These are phyloP conservation scores for Chloebia gouldiae DNA, from an alignment of 2,113 vertebrate genomes.

Conservation along the genomic window DNA sequence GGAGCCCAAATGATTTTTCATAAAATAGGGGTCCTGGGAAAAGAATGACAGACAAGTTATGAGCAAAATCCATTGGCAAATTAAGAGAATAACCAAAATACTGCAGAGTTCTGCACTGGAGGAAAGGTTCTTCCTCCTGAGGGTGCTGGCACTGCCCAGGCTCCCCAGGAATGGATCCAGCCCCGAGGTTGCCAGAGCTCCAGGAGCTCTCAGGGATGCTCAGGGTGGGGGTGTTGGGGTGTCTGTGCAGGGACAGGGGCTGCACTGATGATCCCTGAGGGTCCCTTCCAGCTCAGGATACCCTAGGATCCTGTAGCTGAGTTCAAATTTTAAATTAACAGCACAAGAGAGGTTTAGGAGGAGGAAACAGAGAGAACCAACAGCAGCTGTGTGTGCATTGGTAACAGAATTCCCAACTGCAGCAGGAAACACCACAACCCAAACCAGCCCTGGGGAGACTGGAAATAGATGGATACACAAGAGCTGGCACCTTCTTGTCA, in stretches of 20 bases:
- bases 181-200: not conserved
- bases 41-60: not conserved
- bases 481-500: not conserved
- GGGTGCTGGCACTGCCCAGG: not conserved
- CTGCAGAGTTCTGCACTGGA: not conserved
- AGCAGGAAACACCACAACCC: not conserved
- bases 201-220: not conserved
- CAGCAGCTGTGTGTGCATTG: fast-evolving
- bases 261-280: fast-evolving
- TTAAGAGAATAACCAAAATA: not conserved
- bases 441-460: not conserved
- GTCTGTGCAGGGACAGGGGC: not conserved
- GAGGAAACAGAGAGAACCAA: not conserved
- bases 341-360: not conserved
- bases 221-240: not conserved
- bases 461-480: fast-evolving
- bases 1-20: constrained; percentile 98
- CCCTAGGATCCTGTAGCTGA: not conserved
- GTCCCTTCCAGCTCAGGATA: not conserved
- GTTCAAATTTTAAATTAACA: not conserved
- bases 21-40: constrained; percentile 92
- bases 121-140: not conserved
- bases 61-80: not conserved
- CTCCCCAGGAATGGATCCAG: not conserved
- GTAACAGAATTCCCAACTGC: not conserved